These are phyloP conservation scores for Allolobophora icterica DNA, from an alignment of 2,888 invertebrate species.

Conservation along the genomic window DNA sequence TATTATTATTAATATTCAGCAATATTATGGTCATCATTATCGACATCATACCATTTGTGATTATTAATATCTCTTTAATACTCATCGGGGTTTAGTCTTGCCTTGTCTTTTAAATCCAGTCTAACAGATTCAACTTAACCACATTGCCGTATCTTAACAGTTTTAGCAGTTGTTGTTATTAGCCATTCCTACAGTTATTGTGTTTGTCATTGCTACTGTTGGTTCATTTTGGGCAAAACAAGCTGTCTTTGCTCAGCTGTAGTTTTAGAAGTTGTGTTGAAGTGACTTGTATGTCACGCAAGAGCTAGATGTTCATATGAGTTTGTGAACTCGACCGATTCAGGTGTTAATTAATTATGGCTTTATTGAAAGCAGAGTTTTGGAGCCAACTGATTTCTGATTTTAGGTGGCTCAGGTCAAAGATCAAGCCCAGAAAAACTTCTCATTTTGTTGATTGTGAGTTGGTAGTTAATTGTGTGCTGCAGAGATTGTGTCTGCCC, in stretches of 20 bases:
- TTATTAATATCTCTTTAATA: not conserved
- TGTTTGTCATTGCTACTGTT: not conserved
- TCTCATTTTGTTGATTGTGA: not conserved
- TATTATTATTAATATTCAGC: too few relatives aligned
- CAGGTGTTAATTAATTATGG: not conserved
- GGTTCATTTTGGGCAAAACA: not conserved
- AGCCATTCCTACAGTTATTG: conserved; percentile 8
- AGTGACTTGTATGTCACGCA: not conserved
- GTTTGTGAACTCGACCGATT: not conserved
- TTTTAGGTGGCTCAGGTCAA: not conserved
- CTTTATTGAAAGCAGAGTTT: not conserved
- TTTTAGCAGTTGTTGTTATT: not conserved
- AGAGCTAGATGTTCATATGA: not conserved
- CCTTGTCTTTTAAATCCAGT: not conserved
- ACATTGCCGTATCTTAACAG: not conserved
- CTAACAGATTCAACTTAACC: not conserved
- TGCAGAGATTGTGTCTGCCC: not conserved
- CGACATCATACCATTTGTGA: not conserved
- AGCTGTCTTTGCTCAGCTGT: not conserved
- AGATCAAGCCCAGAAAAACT: not conserved
- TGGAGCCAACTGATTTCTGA: not conserved
- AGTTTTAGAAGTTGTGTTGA: not conserved
- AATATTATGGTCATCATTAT: not conserved
- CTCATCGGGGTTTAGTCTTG: not conserved
- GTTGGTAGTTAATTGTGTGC: not conserved